Percentiles rank a stretch among this genome's conserved stretches.
phyloP scores from a whole-genome alignment of 2,113 vertebrate species.

The Ifrita kowaldi region DNA sequence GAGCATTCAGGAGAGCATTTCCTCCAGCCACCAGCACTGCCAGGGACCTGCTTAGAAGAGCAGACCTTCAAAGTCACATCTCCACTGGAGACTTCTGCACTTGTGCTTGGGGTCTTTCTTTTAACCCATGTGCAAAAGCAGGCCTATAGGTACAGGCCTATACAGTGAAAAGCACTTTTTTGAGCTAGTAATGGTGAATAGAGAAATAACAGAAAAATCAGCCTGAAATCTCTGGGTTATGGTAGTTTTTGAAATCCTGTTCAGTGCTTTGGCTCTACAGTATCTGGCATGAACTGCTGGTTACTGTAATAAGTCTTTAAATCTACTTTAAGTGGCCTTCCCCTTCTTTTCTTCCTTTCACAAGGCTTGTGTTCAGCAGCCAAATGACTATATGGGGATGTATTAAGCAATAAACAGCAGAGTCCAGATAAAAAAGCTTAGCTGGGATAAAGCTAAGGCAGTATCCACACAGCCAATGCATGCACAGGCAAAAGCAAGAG shows the following conservation, averaged over 20 bases:
- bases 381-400: not conserved
- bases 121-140: not conserved
- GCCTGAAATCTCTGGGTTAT: not conserved
- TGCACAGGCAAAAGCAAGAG: not conserved
- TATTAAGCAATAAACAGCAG: not conserved
- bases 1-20: not conserved
- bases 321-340: not conserved
- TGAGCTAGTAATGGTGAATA: not conserved
- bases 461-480: not conserved
- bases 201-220: not conserved
- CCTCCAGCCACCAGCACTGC: not conserved
- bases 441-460: not conserved
- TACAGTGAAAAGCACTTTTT: not conserved
- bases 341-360: not conserved
- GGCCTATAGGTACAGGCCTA: not conserved
- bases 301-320: not conserved
- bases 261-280: not conserved
- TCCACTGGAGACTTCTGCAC: not conserved
- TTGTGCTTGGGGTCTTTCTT: not conserved
- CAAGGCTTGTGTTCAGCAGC: not conserved
- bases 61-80: not conserved
- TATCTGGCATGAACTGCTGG: not conserved
- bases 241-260: not conserved
- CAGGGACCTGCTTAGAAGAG: not conserved
- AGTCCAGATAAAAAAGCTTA: not conserved